A percentile compares a stretch with the other conserved stretches of the same genome.
Evolutionary conservation across 2,797 vertebrate genomes (phyloP).

Genomic region (Peromyscus attwateri): DNA sequence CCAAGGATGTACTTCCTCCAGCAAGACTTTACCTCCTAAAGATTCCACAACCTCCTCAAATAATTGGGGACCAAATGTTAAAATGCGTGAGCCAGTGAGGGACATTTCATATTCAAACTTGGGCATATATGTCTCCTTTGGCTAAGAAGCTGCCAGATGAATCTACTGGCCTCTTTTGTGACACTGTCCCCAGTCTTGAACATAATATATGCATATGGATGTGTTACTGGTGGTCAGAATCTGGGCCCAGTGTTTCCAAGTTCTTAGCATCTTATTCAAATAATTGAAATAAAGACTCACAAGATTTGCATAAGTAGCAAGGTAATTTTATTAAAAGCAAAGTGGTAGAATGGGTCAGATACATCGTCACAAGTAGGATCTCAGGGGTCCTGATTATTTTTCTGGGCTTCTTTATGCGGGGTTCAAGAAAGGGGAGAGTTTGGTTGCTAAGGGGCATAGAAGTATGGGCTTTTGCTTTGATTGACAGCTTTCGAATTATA

Average conservation of each 20-base stretch:
- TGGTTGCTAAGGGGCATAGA: neutral
- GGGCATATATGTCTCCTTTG: neutral
- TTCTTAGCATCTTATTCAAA: neutral
- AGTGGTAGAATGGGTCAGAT: neutral
- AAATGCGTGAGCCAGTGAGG: neutral
- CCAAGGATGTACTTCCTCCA: neutral
- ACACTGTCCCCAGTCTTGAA: neutral
- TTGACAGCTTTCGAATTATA: neutral
- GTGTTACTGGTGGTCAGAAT: neutral
- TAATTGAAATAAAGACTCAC: neutral
- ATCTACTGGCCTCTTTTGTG: neutral
- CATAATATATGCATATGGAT: neutral
- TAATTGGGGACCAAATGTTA: neutral
- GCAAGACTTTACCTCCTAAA: neutral
- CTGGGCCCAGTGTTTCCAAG: neutral
- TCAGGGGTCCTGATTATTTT: neutral
- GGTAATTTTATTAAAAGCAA: neutral
- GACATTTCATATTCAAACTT: neutral
- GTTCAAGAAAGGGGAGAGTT: neutral
- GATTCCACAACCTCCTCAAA: neutral
- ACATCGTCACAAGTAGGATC: neutral
- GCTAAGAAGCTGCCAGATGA: neutral
- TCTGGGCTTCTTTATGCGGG: neutral
- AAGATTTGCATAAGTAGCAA: neutral
- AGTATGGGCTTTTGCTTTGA: neutral